Base-by-base conservation (phyloP, 2,888 invertebrate species). In the Ornithoptera alexandrae region DNA sequence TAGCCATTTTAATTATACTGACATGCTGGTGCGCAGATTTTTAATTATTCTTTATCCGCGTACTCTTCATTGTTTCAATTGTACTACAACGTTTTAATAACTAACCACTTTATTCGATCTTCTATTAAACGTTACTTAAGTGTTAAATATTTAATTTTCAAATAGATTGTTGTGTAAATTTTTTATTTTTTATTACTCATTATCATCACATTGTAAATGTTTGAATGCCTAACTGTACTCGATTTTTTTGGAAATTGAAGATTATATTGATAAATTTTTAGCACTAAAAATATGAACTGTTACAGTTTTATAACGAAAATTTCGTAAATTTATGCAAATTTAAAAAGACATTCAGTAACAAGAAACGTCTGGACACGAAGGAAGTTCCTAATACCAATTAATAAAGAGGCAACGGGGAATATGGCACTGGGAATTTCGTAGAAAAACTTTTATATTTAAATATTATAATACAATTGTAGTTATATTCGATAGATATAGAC, bases 1-100 rank as follows among this genome's bases (percentile, higher is more conserved):
- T 58, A 58, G 57, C 20, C 56, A 56, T 58, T 22, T 20, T 58
- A 58, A 22, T 58, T 58, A 24, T 24, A 22, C 57, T 58, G 57
- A 58, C 53, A 53, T 58, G 5, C 22, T 22, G 22, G 22, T 58
- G 53, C 18, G 22, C 22, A 58, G 57, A 58, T 22, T 58, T 58
- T 58, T 58, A 58, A 58, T 58, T 24, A 58, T 22, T 18, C 57
- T 58, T 24, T 22, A 24, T 58, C 57, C 22, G 8, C 22, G 57
- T 58, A 58, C 22, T 22, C 12, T 58, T 18, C 57, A 58, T 58
- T 58, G 22, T 58, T 24, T 58, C 22, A 22, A 20, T 57, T n/a
- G 53, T n/a, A 53, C 53, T 53, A 18, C 53, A 46, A 46, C 18
- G 53, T 53, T 53, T 53, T 53, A 12, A 53, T 53, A 53, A n/a